Percentiles rank a stretch among this genome's conserved stretches.
Evolutionary conservation across 30 jellyfish, hydroid and myxozoan genomes (phyloP).

Genomic region (Phacellophora camtschatica): DNA sequence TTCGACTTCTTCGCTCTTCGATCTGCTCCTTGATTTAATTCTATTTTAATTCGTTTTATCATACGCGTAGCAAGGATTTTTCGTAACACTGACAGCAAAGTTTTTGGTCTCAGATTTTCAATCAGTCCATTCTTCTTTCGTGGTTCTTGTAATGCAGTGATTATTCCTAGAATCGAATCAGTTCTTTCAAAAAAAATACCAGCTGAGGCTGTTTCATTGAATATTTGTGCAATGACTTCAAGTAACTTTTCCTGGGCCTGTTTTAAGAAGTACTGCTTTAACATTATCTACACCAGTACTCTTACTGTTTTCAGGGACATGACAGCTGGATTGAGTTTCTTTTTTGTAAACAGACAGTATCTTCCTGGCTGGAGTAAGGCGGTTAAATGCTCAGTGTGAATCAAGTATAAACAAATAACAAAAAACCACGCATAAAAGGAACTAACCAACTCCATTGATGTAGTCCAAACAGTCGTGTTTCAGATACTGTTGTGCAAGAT

Average conservation of each 20-base stretch:
- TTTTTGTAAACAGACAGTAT: conserved; percentile 5
- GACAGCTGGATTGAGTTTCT: not conserved
- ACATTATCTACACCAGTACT: not conserved
- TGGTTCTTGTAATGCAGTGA: not conserved
- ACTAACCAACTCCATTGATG: conserved; percentile 84
- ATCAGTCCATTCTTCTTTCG: not conserved
- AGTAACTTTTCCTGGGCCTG: not conserved
- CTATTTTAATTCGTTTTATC: not conserved
- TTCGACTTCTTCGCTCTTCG: not conserved
- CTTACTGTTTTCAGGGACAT: not conserved
- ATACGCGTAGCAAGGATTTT: not conserved
- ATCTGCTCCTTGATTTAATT: not conserved
- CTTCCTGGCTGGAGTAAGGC: too few relatives aligned
- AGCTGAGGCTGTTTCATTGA: not conserved
- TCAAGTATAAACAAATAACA: not conserved
- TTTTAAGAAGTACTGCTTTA: conserved; percentile 4
- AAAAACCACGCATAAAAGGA: not conserved
- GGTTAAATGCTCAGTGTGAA: too few relatives aligned
- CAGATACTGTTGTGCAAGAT: conserved; percentile 70
- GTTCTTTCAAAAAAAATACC: not conserved
- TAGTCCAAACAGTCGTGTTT: conserved; percentile 78
- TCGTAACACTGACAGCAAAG: not conserved
- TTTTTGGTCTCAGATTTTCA: not conserved
- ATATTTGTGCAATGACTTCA: not conserved
- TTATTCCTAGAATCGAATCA: not conserved